phyloP scores from a whole-genome alignment of 2,113 vertebrate genomes.

The Hipposideros armiger region DNA sequence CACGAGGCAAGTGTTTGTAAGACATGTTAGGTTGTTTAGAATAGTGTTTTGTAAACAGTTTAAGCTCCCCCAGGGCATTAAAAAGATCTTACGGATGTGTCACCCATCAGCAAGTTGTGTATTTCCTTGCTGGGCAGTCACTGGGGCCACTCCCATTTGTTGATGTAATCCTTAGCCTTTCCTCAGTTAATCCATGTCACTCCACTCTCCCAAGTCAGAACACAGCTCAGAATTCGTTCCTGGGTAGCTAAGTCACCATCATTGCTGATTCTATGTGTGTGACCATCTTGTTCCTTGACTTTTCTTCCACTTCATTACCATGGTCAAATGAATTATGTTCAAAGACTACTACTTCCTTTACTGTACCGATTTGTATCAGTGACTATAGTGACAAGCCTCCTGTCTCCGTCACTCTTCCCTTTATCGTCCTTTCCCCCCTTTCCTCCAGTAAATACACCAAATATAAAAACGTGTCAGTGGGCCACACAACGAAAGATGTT shows the following conservation, averaged over 20 bases:
- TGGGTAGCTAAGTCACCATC: constrained; percentile 40
- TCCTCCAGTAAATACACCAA: constrained; percentile 38
- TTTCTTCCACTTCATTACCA: constrained; percentile 69
- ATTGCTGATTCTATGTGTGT: constrained; percentile 66
- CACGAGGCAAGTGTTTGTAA: constrained; percentile 86
- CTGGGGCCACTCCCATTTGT: constrained; percentile 59
- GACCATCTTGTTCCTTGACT: constrained; percentile 14
- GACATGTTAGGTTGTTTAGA: constrained; percentile 82
- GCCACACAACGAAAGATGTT: constrained; percentile 22
- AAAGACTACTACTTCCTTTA: constrained; percentile 46
- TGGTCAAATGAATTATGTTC: constrained; percentile 51
- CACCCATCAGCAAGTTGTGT: constrained; percentile 53
- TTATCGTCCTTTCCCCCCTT: not conserved
- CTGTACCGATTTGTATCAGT: not conserved
- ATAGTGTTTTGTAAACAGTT: constrained; percentile 79
- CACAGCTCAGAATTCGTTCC: constrained; percentile 39
- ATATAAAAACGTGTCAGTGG: not conserved
- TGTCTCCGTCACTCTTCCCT: constrained; percentile 45
- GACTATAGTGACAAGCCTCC: not conserved
- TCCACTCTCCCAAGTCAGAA: constrained; percentile 51
- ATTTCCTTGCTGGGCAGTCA: constrained; percentile 70
- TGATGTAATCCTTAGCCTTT: constrained; percentile 56
- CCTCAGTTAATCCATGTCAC: constrained; percentile 55
- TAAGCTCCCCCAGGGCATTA: constrained; percentile 60
- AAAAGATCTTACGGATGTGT: constrained; percentile 55